phyloP scores from a whole-genome alignment of 2,888 invertebrate species.

The Biston betularia region DNA sequence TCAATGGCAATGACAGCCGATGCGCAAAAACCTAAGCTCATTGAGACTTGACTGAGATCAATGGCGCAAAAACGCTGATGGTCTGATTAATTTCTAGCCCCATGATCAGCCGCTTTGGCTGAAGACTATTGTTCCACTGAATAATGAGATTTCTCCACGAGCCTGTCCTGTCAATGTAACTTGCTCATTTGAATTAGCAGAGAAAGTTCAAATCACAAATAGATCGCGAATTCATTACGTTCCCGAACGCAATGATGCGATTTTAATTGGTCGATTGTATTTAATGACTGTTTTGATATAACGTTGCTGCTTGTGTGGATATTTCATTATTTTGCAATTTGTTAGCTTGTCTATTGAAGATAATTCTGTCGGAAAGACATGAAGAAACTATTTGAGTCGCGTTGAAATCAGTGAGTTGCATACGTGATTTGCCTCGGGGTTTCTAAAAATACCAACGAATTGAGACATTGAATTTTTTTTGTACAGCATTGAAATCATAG shows the following conservation, averaged over 20 bases:
- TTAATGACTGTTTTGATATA: slow-evolving; percentile 48
- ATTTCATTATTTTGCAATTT: slow-evolving; percentile 44
- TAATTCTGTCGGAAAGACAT: slow-evolving; percentile 7
- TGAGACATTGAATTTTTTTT: slow-evolving; percentile 8
- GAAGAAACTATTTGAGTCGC: slow-evolving; percentile 8
- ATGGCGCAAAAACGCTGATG: slow-evolving; percentile 57
- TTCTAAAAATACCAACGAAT: slow-evolving; percentile 12
- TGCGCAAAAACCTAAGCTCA: slow-evolving; percentile 57
- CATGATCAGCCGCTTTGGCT: slow-evolving; percentile 45
- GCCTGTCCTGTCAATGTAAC: slow-evolving; percentile 24
- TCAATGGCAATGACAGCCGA: slow-evolving; percentile 68
- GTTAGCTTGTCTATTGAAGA: slow-evolving; percentile 23
- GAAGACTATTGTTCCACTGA: slow-evolving; percentile 51
- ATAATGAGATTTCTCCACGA: slow-evolving; percentile 50
- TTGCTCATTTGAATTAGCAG: slow-evolving; percentile 52
- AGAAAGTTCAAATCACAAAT: slow-evolving; percentile 60
- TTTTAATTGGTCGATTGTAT: slow-evolving; percentile 63
- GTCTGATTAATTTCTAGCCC: slow-evolving; percentile 54
- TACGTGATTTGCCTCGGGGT: slow-evolving; percentile 1
- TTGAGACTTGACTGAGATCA: slow-evolving; percentile 59
- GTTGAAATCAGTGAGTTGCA: background rate
- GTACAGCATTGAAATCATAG: slow-evolving; percentile 6
- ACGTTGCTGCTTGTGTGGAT: slow-evolving; percentile 35
- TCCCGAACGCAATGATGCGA: slow-evolving; percentile 56
- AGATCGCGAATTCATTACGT: slow-evolving; percentile 53